Evolutionary conservation across 2,113 vertebrate species (phyloP).

Genomic region (Cavia porcellus): DNA sequence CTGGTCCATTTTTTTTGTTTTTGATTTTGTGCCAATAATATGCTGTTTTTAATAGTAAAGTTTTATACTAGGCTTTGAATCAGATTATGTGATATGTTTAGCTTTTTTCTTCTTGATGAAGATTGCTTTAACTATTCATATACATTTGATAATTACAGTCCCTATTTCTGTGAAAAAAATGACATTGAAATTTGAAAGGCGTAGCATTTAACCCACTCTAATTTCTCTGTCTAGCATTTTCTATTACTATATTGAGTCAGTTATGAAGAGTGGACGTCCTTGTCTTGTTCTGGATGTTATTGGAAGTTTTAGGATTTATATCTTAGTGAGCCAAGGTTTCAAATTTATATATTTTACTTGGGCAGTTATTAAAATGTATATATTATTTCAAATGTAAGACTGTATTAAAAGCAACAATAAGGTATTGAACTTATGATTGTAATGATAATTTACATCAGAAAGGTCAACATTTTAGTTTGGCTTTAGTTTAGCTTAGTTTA

Average conservation of each 20-base stretch:
- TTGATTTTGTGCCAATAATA: not conserved
- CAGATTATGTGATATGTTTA: not conserved
- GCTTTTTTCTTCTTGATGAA: not conserved
- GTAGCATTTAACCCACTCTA: not conserved
- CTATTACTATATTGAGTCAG: not conserved
- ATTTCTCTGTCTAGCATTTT: not conserved
- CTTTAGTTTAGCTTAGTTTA: not conserved
- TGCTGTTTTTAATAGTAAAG: not conserved
- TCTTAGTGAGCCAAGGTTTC: not conserved
- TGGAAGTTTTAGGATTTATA: not conserved
- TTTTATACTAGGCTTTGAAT: not conserved
- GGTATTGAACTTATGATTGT: not conserved
- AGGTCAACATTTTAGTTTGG: not conserved
- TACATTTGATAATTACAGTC: not conserved
- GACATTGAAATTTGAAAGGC: not conserved
- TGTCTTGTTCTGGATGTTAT: not conserved
- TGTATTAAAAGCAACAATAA: not conserved
- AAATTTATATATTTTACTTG: not conserved
- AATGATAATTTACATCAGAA: constrained; percentile 34
- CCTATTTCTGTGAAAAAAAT: not conserved
- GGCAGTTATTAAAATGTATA: not conserved
- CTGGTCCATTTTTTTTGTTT: not conserved
- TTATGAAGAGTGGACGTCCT: not conserved
- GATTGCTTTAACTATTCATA: not conserved
- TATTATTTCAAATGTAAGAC: not conserved